Evolutionary conservation across 2,797 vertebrate species (phyloP), one percentile per base, ranked within the genome.

Genomic region (Clarias platycephalus): DNA sequence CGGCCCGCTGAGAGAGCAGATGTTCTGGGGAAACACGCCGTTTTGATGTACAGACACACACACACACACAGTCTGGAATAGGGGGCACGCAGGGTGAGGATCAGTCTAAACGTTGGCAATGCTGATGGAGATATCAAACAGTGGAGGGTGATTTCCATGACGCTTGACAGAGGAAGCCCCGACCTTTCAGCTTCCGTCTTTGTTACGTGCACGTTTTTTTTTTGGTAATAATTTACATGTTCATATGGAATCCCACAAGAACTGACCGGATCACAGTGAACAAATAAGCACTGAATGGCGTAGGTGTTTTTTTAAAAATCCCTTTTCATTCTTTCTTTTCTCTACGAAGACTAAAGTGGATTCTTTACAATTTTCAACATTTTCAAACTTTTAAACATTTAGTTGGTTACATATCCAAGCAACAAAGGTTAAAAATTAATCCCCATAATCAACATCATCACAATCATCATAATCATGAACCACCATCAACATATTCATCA

Each of bases 1-100:
- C 28, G 55, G 55, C 55, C 55, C 15, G 20, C 74, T 89, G 89
- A 90, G 89, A 84, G 91, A 93, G 91, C 88, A 93, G 86, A 92
- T 86, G 88, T 86, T 92, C 74, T 34, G 55, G 68, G 89, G 86
- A 86, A 83, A 81, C 89, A 77, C 84, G 74, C 75, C 58, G 5
- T 70, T 79, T 85, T 81, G 85, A 89, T 24, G 49, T 22, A 74
- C 15, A 74, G n/a, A 74, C 71, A 72, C 22, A n/a, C 22, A 72
- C 71, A 74, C 40, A 74, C 6, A 74, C 71, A 75, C 1, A 9
- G 74, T 76, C 53, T 76, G 74, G 71, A n/a, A 57, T 58, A 40
- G 20, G 13, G 28, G 49, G 16, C 28, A 77, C 28, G 9, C 74
- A 58, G 55, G 28, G 74, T 58, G 74, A 77, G 74, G 55, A 77